Evolutionary conservation across 1,140 invertebrate species (phyloP), one percentile per base, ranked within the genome.

Genomic region (Lepidurus packardi): DNA sequence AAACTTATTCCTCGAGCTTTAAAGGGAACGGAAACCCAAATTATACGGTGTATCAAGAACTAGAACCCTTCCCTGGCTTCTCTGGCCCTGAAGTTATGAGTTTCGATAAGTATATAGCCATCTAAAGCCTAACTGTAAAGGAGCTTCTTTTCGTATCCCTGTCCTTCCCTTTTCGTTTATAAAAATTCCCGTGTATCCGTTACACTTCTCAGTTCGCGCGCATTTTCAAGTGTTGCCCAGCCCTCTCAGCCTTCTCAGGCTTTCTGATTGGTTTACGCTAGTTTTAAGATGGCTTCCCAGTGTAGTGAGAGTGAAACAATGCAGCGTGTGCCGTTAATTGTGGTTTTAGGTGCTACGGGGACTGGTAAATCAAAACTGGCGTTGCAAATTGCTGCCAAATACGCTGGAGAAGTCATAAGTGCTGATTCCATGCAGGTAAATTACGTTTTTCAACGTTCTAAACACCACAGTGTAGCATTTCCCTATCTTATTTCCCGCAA

Each of bases 361-460:
- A 92, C 92, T 1, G 98, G 98, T 74, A 99, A 99, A 89, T 97
- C 97, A 0, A 97, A 98, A 85, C 87, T 99, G 79, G 92, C 94
- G 21, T 88, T 99, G 78, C 93, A 98, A 88, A 86, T 99, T 78
- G 96, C 95, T 0, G 88, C 90, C 80, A 90, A 88, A 83, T 98
- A 96, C 84, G 87, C 89, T 78, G 94, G 96, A n/a, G 97, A 99
- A 90, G 93, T 99, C 75, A 95, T 99, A 74, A 98, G 95, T 81
- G 96, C 97, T 0, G 98, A 99, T 90, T 98, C 97, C 11, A 99
- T 99, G 96, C 98, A 99, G 90, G 95, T 97, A 86, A 87, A 86
- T 73, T 13, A 13, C 16, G n/a, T 7, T 7, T n/a, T 21, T 1
- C 4, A 0, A 21, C 53, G 0, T 7, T 7, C 10, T 1, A 65